Evolutionary conservation across 2,113 vertebrate species (phyloP).

Genomic region (Semnornis frantzii): DNA sequence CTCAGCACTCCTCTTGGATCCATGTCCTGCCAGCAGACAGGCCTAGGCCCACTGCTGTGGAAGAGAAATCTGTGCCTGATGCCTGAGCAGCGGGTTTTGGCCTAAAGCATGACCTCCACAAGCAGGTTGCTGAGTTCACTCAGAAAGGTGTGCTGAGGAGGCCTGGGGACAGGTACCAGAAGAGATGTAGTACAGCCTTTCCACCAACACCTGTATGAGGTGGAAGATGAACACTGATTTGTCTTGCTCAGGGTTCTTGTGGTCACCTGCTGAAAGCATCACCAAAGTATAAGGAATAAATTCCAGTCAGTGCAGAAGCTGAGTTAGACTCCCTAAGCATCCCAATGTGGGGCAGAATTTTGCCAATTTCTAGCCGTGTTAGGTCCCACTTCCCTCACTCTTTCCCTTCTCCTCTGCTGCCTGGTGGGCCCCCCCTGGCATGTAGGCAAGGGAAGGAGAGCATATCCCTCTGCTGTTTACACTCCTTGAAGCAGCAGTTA

Average conservation of each 20-base stretch:
- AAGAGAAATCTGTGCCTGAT: neutral
- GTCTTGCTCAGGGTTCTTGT: neutral
- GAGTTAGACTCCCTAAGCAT: neutral
- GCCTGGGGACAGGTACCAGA: neutral
- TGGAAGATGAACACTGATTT: neutral
- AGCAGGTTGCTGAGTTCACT: neutral
- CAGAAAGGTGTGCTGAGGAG: neutral
- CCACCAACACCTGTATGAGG: neutral
- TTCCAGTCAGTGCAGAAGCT: neutral
- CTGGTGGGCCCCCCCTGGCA: neutral
- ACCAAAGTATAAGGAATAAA: neutral
- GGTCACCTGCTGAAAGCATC: neutral
- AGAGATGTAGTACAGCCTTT: neutral
- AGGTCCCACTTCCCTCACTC: neutral
- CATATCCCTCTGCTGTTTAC: neutral
- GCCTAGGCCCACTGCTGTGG: neutral
- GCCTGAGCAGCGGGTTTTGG: neutral
- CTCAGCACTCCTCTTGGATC: neutral
- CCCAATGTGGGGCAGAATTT: neutral
- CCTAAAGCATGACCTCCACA: neutral
- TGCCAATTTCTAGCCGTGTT: neutral
- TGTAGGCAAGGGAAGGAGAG: neutral
- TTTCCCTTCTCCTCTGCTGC: neutral
- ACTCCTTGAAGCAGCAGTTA: neutral
- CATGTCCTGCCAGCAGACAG: neutral